Conservation (phyloP, 2,113 vertebrate species). For the Cettia cetti region DNA sequence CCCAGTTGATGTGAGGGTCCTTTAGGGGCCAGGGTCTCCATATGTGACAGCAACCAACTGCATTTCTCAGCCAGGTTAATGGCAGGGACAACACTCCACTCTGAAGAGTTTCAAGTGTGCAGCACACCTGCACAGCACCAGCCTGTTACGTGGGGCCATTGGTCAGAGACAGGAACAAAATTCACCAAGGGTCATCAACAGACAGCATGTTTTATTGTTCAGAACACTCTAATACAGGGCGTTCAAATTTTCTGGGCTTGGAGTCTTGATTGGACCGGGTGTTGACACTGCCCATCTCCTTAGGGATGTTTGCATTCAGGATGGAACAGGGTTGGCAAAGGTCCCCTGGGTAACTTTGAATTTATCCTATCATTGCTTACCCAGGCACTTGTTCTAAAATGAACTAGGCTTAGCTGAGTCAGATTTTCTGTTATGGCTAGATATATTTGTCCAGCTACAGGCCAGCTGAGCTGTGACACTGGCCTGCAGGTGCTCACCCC, state of each 20-base stretch:
- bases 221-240: background rate
- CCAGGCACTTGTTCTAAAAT: background rate
- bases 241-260: background rate
- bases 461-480: background rate
- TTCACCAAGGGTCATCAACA: background rate
- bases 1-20: accelerated
- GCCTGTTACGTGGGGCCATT: background rate
- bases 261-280: background rate
- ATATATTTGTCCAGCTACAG: background rate
- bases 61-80: background rate
- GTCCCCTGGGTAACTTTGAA: background rate
- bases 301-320: background rate
- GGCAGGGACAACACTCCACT: background rate
- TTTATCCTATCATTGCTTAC: background rate
- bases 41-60: background rate
- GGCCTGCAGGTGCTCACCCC: background rate
- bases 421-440: background rate
- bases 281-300: background rate
- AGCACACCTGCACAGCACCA: accelerated
- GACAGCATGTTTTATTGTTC: background rate
- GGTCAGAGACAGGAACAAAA: background rate
- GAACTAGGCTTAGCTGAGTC: background rate
- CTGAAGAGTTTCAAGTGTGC: background rate
- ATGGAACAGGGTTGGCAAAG: background rate
- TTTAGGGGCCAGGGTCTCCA: background rate